Evolutionary conservation across 2,888 invertebrate genomes (phyloP).

Genomic region (Boloria euphrosyne): DNA sequence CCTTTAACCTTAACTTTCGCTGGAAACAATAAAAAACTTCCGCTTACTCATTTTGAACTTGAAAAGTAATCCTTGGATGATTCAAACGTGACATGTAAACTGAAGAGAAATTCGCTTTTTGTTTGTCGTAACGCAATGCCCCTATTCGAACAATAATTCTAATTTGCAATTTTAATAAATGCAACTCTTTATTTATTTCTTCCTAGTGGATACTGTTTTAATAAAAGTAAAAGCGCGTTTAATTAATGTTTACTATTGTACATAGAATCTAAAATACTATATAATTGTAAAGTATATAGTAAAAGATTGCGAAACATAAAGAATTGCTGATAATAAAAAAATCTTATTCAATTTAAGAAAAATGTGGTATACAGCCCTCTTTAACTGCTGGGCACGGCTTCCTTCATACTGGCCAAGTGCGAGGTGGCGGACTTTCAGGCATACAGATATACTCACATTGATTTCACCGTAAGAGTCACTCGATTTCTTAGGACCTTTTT

Average conservation of each 20-base stretch:
- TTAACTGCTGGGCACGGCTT: too few species aligned
- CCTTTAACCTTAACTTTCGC: slow-evolving; percentile 71
- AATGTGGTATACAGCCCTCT: too few species aligned
- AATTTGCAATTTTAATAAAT: slow-evolving; percentile 49
- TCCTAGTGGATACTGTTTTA: slow-evolving; percentile 33
- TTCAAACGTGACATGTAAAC: slow-evolving; percentile 36
- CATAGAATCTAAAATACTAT: too few species aligned
- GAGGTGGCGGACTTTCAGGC: too few species aligned
- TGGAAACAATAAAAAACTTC: slow-evolving; percentile 55
- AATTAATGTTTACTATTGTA: slow-evolving; percentile 7
- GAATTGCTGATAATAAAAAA: too few species aligned
- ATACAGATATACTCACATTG: too few species aligned
- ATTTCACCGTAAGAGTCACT: too few species aligned
- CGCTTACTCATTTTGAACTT: slow-evolving; percentile 65
- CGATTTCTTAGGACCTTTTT: too few species aligned
- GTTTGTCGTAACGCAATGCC: slow-evolving; percentile 35
- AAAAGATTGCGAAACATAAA: too few species aligned
- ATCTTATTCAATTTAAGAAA: too few species aligned
- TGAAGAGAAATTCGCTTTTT: slow-evolving; percentile 46
- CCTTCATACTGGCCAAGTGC: too few species aligned
- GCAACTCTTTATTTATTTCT: slow-evolving; percentile 33
- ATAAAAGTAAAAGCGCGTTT: slow-evolving; percentile 41
- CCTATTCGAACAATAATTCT: slow-evolving; percentile 44
- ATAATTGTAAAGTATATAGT: too few species aligned
- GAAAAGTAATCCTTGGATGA: slow-evolving; percentile 57